Evolutionary conservation across 2,797 vertebrate species (phyloP), one percentile per base, ranked within the genome.

Genomic region (Neosilurus hyrtlii): DNA sequence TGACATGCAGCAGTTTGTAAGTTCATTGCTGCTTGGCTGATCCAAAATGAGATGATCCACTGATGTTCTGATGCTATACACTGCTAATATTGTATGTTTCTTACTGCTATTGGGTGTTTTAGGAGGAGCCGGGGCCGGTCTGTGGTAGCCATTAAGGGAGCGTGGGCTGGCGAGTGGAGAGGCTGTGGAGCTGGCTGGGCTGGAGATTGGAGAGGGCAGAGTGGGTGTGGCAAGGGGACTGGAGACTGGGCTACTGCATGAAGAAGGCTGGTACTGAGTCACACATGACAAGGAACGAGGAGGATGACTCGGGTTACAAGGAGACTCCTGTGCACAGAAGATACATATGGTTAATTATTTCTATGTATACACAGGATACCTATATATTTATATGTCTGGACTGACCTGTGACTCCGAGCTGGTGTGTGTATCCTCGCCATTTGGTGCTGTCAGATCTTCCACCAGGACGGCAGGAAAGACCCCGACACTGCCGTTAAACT

Each of bases 381-480:
- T 35, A 8, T 59, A 43, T 16, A 63, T 24, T 5, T 15, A 6
- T 7, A 22, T n/a, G 10, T 78, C 24, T 67, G 3, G 4, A 24
- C 74, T 70, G 86, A 96, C 96, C 95, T 96, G 96, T 73, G 89
- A 82, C 6, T 95, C 93, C 75, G 88, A 90, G 15, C 91, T 91
- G 91, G 91, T 92, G 0, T 89, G 94, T 15, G 90, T 77, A 1
- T 96, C 96, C 63, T 95, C 95, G 0, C 95, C 95, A 86, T 96
- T 95, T 0, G 94, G 90, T 22, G 92, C 85, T 0, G 93, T 87
- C 7, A 99, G 95, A 81, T 98, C 97, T 85, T 99, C 97, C 9
- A 99, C 97, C 66, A 99, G 86, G 1, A 99, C 96, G 0, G 97
- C 97, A 0, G 97, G 97, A 90, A 99, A 99, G 80, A 98, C 96